Percentiles rank a stretch among this genome's conserved stretches.
Conservation (phyloP, 2,888 invertebrate species). For the Thereva unica region DNA sequence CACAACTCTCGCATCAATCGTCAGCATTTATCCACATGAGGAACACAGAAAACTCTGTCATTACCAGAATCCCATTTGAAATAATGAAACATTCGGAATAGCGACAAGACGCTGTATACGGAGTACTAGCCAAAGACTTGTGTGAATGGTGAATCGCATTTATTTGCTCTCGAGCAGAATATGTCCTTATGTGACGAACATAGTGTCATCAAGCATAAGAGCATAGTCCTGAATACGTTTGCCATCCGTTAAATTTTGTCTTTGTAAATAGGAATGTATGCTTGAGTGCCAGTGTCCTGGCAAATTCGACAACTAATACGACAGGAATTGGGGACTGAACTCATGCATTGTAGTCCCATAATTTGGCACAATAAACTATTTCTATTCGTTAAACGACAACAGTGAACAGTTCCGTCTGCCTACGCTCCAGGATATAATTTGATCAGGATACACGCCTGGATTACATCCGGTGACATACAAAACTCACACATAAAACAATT, state of each 20-base stretch:
- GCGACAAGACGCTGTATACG: no score
- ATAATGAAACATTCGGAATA: no score
- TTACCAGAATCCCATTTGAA: no score
- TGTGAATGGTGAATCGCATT: no score
- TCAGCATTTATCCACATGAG: no score
- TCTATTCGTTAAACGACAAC: slow-evolving; percentile 37
- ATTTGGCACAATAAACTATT: slow-evolving; percentile 30
- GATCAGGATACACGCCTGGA: slow-evolving; percentile 39
- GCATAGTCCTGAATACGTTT: background rate
- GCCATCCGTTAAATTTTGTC: background rate
- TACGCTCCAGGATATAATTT: slow-evolving; percentile 37
- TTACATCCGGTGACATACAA: slow-evolving; percentile 36
- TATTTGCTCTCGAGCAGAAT: no score
- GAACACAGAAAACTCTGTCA: no score
- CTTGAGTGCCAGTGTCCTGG: slow-evolving; percentile 19
- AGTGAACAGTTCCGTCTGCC: slow-evolving; percentile 19
- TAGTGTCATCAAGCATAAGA: no score
- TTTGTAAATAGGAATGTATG: slow-evolving; percentile 14
- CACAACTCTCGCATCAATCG: no score
- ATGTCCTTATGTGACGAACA: no score
- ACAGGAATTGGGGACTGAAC: slow-evolving; percentile 8
- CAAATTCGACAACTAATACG: slow-evolving; percentile 26
- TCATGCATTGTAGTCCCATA: slow-evolving; percentile 27
- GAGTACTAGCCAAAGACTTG: no score
- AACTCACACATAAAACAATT: slow-evolving; percentile 40